A percentile compares a stretch with the other conserved stretches of the same genome.
Conservation (phyloP, 2,113 vertebrate species). For the Brienomyrus brachyistius region DNA sequence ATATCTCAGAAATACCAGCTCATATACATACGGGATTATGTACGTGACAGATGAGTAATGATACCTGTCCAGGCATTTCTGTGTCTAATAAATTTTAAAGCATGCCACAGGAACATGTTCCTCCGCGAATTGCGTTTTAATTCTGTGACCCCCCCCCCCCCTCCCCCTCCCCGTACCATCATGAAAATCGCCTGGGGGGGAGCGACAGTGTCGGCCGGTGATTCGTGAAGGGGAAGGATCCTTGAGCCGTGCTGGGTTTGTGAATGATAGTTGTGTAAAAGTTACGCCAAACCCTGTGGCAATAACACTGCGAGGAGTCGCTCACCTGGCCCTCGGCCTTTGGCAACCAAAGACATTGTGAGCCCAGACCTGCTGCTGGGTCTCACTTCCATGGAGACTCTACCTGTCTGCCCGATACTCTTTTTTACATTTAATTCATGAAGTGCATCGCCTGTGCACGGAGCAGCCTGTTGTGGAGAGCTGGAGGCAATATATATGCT, state of each 20-base stretch:
- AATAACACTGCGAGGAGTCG: background rate
- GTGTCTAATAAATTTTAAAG: constrained; percentile 8
- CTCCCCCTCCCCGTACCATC: background rate
- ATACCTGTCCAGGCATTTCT: background rate
- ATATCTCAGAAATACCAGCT: constrained; percentile 3
- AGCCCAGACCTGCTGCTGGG: background rate
- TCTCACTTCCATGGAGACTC: background rate
- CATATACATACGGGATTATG: constrained; percentile 8
- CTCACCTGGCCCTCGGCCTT: background rate
- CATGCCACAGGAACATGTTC: background rate
- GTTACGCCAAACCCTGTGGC: background rate
- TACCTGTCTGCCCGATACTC: background rate
- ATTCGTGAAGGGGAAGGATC: background rate
- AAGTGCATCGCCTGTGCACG: background rate
- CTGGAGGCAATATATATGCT: constrained; percentile 2
- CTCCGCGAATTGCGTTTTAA: background rate
- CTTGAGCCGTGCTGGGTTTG: background rate
- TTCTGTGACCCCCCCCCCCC: background rate
- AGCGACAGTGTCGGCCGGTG: background rate
- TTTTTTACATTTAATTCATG: background rate
- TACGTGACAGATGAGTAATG: constrained; percentile 6
- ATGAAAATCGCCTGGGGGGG: background rate
- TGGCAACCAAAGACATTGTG: background rate
- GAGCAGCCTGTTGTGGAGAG: background rate
- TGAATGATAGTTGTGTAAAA: background rate